Percentiles rank a stretch among this genome's conserved stretches.
Conservation (phyloP, 2,888 invertebrate genomes). For the Lysandra coridon region DNA sequence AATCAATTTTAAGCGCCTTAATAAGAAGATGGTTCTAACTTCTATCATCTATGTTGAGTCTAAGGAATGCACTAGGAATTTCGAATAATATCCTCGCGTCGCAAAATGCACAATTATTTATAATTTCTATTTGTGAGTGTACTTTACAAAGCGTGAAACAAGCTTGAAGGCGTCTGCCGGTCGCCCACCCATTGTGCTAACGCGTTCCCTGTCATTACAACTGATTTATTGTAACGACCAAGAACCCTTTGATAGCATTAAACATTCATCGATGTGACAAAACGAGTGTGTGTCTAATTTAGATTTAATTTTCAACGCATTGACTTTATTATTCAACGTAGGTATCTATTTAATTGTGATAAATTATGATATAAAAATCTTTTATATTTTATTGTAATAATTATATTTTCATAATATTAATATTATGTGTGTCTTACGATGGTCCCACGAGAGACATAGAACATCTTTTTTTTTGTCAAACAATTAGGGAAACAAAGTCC, state of each 20-base stretch:
- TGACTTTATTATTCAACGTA: background rate
- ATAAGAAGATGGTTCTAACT: too few relatives aligned
- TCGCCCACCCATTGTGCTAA: conserved; percentile 75
- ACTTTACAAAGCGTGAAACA: conserved; percentile 71
- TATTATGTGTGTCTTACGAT: too few relatives aligned
- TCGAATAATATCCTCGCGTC: too few relatives aligned
- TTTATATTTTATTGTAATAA: too few relatives aligned
- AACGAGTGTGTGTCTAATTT: conserved; percentile 4
- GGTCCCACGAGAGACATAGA: too few relatives aligned
- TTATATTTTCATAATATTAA: too few relatives aligned
- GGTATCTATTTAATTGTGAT: background rate
- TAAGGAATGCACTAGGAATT: too few relatives aligned
- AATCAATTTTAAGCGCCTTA: too few relatives aligned
- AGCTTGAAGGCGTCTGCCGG: conserved; percentile 65
- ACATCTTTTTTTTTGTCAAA: too few relatives aligned
- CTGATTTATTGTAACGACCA: conserved; percentile 71
- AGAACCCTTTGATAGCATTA: conserved; percentile 29
- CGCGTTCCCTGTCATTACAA: conserved; percentile 73
- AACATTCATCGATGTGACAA: conserved; percentile 21
- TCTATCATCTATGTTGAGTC: too few relatives aligned
- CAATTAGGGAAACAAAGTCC: too few relatives aligned
- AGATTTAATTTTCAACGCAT: background rate
- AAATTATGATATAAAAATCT: too few relatives aligned
- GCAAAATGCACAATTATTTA: conserved; percentile 28
- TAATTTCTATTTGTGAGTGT: conserved; percentile 54